These are phyloP conservation scores for Latrodectus elegans DNA, from an alignment of 2,888 invertebrate species.

Conservation along the genomic window DNA sequence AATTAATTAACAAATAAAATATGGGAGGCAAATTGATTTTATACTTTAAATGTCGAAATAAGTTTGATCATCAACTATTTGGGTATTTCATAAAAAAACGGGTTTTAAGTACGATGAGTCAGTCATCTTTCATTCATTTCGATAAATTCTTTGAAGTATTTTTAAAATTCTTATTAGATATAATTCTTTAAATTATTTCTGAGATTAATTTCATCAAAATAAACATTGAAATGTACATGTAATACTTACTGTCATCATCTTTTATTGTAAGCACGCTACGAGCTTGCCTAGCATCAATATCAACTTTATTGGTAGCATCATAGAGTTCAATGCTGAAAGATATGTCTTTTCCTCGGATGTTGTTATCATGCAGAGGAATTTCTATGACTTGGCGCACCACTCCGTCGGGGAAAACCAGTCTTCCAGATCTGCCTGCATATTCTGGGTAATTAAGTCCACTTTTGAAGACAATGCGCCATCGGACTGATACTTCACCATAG, in stretches of 20 bases:
- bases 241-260: slow-evolving; percentile 26
- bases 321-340: slow-evolving; percentile 15
- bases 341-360: slow-evolving; percentile 4
- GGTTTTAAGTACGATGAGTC: too few species aligned
- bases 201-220: not conserved
- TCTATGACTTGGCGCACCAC: not conserved
- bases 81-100: too few species aligned
- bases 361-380: slow-evolving; percentile 24
- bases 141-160: too few species aligned
- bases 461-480: slow-evolving; percentile 3
- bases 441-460: not conserved
- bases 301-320: slow-evolving; percentile 21
- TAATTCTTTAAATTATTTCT: too few species aligned
- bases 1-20: too few species aligned
- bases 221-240: not conserved
- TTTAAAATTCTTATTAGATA: too few species aligned
- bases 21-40: too few species aligned
- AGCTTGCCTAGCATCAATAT: not conserved
- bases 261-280: not conserved
- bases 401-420: slow-evolving; percentile 22
- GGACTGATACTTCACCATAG: slow-evolving; percentile 15
- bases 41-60: too few species aligned
- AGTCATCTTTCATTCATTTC: too few species aligned
- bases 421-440: not conserved
- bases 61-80: too few species aligned